These are phyloP conservation scores for Taphrorychus bicolor DNA, from an alignment of 2,888 invertebrate species.

Conservation along the genomic window DNA sequence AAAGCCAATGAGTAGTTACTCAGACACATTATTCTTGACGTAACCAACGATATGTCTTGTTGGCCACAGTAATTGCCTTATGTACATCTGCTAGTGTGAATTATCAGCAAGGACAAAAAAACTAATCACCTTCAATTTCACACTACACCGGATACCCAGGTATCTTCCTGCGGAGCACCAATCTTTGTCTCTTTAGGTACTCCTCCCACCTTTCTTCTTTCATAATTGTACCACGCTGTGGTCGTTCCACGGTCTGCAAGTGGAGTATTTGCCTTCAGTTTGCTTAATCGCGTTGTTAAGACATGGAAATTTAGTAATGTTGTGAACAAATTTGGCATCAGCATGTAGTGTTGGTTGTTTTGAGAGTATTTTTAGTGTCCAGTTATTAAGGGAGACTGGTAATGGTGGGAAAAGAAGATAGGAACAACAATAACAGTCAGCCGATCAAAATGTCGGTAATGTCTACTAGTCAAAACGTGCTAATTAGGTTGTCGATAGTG, in stretches of 20 bases:
- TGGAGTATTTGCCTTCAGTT: neutral
- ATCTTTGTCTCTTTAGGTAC: slow-evolving; percentile 13
- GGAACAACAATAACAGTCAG: slow-evolving; percentile 28
- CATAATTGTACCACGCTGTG: slow-evolving; percentile 19
- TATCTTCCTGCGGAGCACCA: neutral
- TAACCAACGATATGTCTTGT: too few species aligned
- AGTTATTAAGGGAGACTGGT: neutral
- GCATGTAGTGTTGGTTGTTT: neutral
- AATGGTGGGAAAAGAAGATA: slow-evolving; percentile 11
- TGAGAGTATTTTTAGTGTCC: neutral
- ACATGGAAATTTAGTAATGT: neutral
- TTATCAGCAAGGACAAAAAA: too few species aligned
- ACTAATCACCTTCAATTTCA: neutral
- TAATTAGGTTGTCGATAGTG: slow-evolving; percentile 71
- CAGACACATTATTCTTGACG: neutral
- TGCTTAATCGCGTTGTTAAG: neutral
- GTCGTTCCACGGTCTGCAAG: slow-evolving; percentile 12
- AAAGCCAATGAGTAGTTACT: neutral
- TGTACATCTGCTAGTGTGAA: too few species aligned
- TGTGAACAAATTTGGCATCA: neutral
- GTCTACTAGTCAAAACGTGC: slow-evolving; percentile 60
- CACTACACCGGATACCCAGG: neutral
- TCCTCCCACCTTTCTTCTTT: slow-evolving; percentile 37
- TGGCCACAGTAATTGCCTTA: too few species aligned
- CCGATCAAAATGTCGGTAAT: slow-evolving; percentile 26